Percentiles rank a stretch among this genome's conserved stretches.
Conservation (phyloP, 1,140 invertebrate genomes). For the Ephestia elutella region DNA sequence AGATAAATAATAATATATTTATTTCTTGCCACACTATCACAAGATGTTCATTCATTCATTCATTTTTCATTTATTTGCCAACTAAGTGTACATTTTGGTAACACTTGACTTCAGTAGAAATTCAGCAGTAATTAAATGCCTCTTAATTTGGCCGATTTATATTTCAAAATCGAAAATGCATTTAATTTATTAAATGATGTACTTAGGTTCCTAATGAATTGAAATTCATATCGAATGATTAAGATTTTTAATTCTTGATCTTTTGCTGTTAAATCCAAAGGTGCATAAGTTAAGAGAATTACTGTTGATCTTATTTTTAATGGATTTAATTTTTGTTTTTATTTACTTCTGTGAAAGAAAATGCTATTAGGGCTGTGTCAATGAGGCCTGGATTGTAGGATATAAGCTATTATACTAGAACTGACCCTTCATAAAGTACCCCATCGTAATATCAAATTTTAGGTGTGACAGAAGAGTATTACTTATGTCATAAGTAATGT, state of each 20-base stretch:
- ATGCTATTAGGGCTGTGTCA: neutral
- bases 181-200: neutral
- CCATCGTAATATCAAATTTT: neutral
- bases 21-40: too few species aligned
- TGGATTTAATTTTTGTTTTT: neutral
- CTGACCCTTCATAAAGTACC: neutral
- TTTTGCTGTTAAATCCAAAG: neutral
- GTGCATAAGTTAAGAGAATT: neutral
- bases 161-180: too few species aligned
- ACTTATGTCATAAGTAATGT: too few species aligned
- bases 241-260: neutral
- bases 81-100: too few species aligned
- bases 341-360: neutral
- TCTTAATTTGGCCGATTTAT: too few species aligned
- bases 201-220: neutral
- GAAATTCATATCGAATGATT: neutral
- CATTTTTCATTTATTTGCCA: too few species aligned
- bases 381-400: neutral
- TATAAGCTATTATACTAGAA: neutral
- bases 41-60: too few species aligned
- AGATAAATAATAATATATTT: too few species aligned
- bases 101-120: too few species aligned
- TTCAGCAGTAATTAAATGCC: too few species aligned
- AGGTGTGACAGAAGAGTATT: neutral
- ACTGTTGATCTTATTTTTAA: neutral